Percentiles rank a stretch among this genome's conserved stretches.
Conservation (phyloP, 2,113 vertebrate genomes). For the Aythya baeri region DNA sequence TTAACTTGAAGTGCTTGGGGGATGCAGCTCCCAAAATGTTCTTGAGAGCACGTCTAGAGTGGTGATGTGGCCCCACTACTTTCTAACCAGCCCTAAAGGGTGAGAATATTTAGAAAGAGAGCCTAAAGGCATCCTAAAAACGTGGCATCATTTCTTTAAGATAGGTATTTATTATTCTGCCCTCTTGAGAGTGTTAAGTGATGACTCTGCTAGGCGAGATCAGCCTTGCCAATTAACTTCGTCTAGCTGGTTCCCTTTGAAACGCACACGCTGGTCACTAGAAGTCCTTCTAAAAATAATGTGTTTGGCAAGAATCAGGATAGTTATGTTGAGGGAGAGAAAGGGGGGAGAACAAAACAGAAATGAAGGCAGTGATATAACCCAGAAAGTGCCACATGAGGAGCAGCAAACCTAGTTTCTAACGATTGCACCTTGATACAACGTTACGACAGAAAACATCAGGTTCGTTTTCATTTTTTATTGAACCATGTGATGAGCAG, state of each 20-base stretch:
- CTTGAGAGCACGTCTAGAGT: neutral
- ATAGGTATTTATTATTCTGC: neutral
- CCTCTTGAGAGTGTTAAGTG: neutral
- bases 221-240: neutral
- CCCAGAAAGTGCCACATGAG: neutral
- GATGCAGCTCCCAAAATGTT: neutral
- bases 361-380: neutral
- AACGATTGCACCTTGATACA: neutral
- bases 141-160: neutral
- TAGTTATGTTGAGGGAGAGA: neutral
- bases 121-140: neutral
- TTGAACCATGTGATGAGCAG: neutral
- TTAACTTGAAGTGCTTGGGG: accelerated
- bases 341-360: neutral
- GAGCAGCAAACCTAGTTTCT: neutral
- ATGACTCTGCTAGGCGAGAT: neutral
- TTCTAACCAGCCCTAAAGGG: neutral
- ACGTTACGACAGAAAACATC: neutral
- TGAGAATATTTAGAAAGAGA: constrained; percentile 45
- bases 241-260: neutral
- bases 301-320: neutral
- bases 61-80: neutral
- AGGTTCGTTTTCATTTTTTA: constrained; percentile 16
- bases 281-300: constrained; percentile 2
- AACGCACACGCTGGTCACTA: neutral